These are phyloP conservation scores for Notolepis coatsorum DNA, from an alignment of 2,797 vertebrate genomes.

Conservation along the genomic window DNA sequence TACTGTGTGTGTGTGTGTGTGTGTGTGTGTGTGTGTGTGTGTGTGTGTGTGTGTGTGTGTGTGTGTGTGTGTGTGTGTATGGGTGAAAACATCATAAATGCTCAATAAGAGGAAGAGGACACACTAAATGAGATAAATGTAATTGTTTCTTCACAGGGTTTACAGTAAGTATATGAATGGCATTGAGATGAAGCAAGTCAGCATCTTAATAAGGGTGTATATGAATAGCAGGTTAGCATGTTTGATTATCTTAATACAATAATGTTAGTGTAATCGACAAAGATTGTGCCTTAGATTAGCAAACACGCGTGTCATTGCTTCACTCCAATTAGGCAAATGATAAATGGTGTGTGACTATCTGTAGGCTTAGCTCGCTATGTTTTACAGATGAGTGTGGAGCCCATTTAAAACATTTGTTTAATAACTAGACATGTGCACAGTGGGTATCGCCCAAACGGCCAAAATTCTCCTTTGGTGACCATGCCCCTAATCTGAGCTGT, in stretches of 20 bases:
- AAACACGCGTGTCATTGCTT: slow-evolving; percentile 60
- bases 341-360: slow-evolving; percentile 60
- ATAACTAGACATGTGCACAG: slow-evolving; percentile 53
- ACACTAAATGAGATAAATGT: slow-evolving; percentile 53
- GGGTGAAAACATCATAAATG: slow-evolving; percentile 31
- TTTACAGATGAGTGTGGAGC: slow-evolving; percentile 57
- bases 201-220: slow-evolving; percentile 54
- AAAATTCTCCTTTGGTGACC: too few species aligned
- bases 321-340: slow-evolving; percentile 69
- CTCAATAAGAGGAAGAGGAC: slow-evolving; percentile 32
- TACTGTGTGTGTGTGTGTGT: neutral
- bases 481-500: too few species aligned
- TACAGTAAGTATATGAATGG: too few species aligned
- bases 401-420: slow-evolving; percentile 55
- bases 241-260: slow-evolving; percentile 66
- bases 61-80: neutral
- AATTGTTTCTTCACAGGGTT: slow-evolving; percentile 67
- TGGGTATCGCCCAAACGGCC: too few species aligned
- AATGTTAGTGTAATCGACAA: slow-evolving; percentile 42
- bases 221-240: slow-evolving; percentile 49
- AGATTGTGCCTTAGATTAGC: slow-evolving; percentile 72
- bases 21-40: neutral
- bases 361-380: slow-evolving; percentile 53
- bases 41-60: neutral
- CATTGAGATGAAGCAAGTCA: too few species aligned